Percentiles rank a stretch among this genome's conserved stretches.
Conservation (phyloP, 2,888 invertebrate genomes). For the Troglohyphantes excavatus region DNA sequence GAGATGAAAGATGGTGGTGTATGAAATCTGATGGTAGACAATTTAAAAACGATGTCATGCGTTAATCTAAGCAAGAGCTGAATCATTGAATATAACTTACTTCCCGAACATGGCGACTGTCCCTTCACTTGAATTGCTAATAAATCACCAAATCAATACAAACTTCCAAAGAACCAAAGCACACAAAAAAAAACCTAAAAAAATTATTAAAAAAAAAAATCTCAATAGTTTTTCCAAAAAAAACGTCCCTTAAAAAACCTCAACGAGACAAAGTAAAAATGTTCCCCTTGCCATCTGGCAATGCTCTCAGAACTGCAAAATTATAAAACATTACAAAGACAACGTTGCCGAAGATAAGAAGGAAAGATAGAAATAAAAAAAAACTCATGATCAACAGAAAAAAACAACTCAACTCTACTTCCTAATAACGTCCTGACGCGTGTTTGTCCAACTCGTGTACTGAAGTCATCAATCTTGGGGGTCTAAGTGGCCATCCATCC, state of each 20-base stretch:
- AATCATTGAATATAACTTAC: conserved; percentile 4
- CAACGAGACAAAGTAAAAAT: neutral
- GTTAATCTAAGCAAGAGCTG: too few relatives aligned
- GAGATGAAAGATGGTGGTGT: too few relatives aligned
- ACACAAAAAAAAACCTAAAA: neutral
- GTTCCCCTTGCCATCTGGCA: conserved; percentile 36
- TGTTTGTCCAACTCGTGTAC: conserved; percentile 66
- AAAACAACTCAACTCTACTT: conserved; percentile 57
- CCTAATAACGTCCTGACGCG: conserved; percentile 59
- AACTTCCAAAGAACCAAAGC: neutral
- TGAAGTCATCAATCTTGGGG: conserved; percentile 59
- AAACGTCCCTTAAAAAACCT: neutral
- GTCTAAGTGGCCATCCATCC: conserved; percentile 54
- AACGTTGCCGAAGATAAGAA: conserved; percentile 10
- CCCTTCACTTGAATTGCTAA: conserved; percentile 27
- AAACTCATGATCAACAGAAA: neutral
- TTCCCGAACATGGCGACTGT: neutral
- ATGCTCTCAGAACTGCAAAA: conserved; percentile 29
- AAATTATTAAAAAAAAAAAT: conserved; percentile 13
- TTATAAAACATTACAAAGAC: conserved; percentile 38
- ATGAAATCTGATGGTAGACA: too few relatives aligned
- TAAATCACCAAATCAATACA: conserved; percentile 33
- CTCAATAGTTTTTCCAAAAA: neutral
- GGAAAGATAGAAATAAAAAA: neutral
- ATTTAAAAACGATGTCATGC: too few relatives aligned